Conservation (phyloP, 1,140 invertebrate genomes). For the Nebria ingens region DNA sequence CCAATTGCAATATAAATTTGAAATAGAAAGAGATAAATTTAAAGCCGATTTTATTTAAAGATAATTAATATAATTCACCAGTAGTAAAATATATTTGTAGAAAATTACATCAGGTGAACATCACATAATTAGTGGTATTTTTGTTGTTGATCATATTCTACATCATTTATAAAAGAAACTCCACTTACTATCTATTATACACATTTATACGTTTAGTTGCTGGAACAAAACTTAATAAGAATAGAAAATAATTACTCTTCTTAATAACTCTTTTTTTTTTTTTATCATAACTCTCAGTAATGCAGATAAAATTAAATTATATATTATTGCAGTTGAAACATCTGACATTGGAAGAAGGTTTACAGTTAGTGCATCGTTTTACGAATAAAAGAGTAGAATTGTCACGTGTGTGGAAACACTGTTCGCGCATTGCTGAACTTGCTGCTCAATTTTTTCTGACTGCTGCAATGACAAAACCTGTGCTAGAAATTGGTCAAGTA, state of each 20-base stretch:
- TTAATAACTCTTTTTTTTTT: constrained; percentile 5
- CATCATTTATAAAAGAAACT: too few relatives aligned
- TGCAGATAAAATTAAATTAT: constrained; percentile 11
- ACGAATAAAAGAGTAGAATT: constrained; percentile 29
- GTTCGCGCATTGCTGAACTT: constrained; percentile 25
- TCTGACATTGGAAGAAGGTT: constrained; percentile 24
- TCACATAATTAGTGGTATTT: too few relatives aligned
- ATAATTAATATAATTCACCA: too few relatives aligned
- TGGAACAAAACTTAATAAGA: neutral
- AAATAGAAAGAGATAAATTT: too few relatives aligned
- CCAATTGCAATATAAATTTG: too few relatives aligned
- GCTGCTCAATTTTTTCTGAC: constrained; percentile 28
- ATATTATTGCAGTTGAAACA: constrained; percentile 28
- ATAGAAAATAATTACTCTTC: neutral
- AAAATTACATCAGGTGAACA: too few relatives aligned
- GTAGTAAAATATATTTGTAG: too few relatives aligned
- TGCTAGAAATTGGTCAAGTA: constrained; percentile 22
- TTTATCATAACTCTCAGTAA: constrained; percentile 9
- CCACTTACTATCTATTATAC: too few relatives aligned
- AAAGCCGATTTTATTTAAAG: too few relatives aligned
- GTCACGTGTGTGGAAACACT: constrained; percentile 30
- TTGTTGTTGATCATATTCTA: too few relatives aligned
- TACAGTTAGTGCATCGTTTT: constrained; percentile 29
- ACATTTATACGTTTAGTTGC: neutral
- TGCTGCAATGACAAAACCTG: constrained; percentile 26